phyloP scores from a whole-genome alignment of 2,888 invertebrate genomes.

The Acanthosepion esculentum region DNA sequence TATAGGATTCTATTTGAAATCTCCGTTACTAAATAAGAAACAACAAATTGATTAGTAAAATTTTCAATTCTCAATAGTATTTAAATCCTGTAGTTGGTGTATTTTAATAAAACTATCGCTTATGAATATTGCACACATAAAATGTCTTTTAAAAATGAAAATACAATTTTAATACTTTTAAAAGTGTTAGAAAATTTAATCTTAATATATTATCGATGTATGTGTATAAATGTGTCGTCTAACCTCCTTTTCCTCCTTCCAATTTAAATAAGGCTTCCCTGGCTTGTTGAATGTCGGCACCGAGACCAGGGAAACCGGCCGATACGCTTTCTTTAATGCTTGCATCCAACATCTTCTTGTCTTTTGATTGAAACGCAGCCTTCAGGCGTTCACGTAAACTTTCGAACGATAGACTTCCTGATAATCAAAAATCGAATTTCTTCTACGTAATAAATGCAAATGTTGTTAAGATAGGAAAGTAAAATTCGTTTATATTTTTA shows the following conservation, averaged over 20 bases:
- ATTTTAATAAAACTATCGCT: too few species aligned
- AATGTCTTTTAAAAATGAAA: background rate
- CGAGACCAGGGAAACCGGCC: background rate
- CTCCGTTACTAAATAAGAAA: too few species aligned
- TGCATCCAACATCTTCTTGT: background rate
- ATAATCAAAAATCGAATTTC: background rate
- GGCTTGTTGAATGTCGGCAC: background rate
- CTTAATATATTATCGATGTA: background rate
- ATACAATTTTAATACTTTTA: background rate
- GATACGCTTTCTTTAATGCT: background rate
- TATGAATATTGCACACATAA: too few species aligned
- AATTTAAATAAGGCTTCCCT: background rate
- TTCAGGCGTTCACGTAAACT: background rate
- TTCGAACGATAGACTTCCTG: background rate
- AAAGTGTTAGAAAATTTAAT: too few species aligned
- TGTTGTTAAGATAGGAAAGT: too few species aligned
- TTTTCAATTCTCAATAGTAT: background rate
- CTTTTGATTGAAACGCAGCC: background rate
- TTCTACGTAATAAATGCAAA: too few species aligned
- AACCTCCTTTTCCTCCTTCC: background rate
- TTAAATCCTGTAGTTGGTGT: too few species aligned
- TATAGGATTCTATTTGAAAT: background rate
- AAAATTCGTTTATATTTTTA: background rate
- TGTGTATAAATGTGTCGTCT: background rate
- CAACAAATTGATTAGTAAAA: too few species aligned